Percentiles rank a stretch among this genome's conserved stretches.
Evolutionary conservation across 2,888 invertebrate species (phyloP).

Genomic region (Perithous albicinctus): DNA sequence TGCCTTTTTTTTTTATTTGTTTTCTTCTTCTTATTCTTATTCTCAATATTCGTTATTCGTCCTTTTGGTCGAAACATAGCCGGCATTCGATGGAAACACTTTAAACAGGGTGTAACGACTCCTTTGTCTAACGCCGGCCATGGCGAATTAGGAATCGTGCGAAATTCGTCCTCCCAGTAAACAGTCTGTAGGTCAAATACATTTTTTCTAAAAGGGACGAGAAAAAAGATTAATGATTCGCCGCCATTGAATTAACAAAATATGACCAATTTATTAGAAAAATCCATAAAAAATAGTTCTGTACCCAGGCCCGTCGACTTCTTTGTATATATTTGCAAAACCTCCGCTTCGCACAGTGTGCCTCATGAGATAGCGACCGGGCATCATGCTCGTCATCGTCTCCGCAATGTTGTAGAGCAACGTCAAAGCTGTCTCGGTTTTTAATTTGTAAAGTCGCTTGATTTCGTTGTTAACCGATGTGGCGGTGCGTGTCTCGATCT

Average conservation of each 20-base stretch:
- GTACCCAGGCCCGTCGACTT: constrained; percentile 67
- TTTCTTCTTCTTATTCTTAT: neutral
- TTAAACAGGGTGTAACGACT: constrained; percentile 71
- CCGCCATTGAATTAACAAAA: neutral
- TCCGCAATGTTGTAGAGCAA: constrained; percentile 75
- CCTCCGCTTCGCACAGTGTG: constrained; percentile 73
- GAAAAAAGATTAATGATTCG: constrained; percentile 5
- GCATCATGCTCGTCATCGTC: constrained; percentile 67
- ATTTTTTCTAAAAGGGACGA: constrained; percentile 72
- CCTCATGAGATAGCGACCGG: constrained; percentile 75
- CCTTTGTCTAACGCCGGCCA: constrained; percentile 77
- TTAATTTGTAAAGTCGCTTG: constrained; percentile 74
- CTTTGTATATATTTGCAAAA: constrained; percentile 74
- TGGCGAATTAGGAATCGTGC: constrained; percentile 69
- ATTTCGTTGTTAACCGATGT: constrained; percentile 75
- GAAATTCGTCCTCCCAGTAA: constrained; percentile 63
- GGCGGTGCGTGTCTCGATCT: constrained; percentile 73
- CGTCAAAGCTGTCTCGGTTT: constrained; percentile 72
- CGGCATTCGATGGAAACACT: constrained; percentile 73
- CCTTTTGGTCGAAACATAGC: constrained; percentile 70
- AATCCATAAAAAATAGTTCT: neutral
- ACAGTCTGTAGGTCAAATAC: constrained; percentile 72
- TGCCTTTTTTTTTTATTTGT: constrained; percentile 2
- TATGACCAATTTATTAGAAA: neutral
- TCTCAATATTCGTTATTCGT: neutral